Percentiles rank a stretch among this genome's conserved stretches.
Evolutionary conservation across 2,113 vertebrate genomes (phyloP).

Genomic region (Passer domesticus): DNA sequence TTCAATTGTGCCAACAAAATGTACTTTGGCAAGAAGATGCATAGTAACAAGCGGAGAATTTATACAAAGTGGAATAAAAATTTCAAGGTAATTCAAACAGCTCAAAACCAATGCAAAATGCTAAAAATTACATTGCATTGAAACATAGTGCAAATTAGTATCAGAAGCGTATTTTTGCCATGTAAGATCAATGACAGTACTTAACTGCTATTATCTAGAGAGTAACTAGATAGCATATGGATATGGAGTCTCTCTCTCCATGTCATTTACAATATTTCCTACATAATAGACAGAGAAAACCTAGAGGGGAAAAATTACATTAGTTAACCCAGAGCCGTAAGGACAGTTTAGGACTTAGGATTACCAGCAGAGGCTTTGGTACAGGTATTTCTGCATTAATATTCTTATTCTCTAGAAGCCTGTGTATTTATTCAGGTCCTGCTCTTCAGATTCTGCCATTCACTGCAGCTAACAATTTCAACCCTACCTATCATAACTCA

Average conservation of each 20-base stretch:
- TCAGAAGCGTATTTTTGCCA: neutral
- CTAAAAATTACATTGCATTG: neutral
- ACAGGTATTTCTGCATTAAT: neutral
- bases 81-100: neutral
- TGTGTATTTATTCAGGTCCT: neutral
- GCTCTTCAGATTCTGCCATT: neutral
- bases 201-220: neutral
- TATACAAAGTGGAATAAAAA: neutral
- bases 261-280: neutral
- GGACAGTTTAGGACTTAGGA: neutral
- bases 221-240: neutral
- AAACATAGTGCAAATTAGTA: neutral
- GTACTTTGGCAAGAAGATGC: neutral
- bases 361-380: neutral
- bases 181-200: neutral
- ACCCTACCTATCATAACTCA: neutral
- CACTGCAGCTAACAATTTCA: neutral
- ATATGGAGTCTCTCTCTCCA: neutral
- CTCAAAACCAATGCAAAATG: neutral
- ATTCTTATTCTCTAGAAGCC: neutral
- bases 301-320: neutral
- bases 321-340: neutral
- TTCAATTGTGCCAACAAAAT: neutral
- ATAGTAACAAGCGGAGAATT: neutral
- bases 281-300: neutral